phyloP scores from a whole-genome alignment of 2,113 vertebrate species.

The Colinus virginianus region DNA sequence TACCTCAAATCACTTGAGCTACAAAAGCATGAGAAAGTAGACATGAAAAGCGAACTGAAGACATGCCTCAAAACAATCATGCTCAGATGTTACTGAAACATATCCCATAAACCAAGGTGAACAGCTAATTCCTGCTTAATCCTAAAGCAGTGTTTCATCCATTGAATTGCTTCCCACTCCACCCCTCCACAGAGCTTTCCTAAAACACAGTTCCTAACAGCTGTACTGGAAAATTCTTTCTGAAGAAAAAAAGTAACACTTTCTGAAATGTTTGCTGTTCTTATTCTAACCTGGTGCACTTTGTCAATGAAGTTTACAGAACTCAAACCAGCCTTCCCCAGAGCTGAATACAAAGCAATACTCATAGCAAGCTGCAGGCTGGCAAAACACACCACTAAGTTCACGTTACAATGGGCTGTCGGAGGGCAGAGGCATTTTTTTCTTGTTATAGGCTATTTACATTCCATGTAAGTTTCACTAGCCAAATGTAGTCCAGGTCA shows the following conservation, averaged over 20 bases:
- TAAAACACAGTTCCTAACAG: neutral
- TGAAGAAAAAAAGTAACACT: neutral
- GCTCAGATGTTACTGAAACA: neutral
- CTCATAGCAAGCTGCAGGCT: neutral
- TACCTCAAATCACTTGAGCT: neutral
- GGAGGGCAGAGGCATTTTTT: neutral
- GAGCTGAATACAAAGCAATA: neutral
- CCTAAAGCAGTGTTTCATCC: neutral
- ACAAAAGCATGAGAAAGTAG: neutral
- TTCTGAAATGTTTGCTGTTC: neutral
- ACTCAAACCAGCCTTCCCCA: neutral
- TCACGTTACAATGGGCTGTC: neutral
- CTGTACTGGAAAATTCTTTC: neutral
- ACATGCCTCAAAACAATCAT: neutral
- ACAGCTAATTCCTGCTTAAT: neutral
- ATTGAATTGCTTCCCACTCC: neutral
- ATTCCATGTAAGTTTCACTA: neutral
- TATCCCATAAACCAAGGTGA: neutral
- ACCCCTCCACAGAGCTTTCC: neutral
- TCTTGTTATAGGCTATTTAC: neutral
- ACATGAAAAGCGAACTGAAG: neutral
- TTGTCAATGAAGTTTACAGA: neutral
- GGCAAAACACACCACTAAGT: neutral
- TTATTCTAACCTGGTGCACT: neutral
- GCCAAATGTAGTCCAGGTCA: neutral